Conservation (phyloP, 2,888 invertebrate genomes). For the Dioctria rufipes region DNA sequence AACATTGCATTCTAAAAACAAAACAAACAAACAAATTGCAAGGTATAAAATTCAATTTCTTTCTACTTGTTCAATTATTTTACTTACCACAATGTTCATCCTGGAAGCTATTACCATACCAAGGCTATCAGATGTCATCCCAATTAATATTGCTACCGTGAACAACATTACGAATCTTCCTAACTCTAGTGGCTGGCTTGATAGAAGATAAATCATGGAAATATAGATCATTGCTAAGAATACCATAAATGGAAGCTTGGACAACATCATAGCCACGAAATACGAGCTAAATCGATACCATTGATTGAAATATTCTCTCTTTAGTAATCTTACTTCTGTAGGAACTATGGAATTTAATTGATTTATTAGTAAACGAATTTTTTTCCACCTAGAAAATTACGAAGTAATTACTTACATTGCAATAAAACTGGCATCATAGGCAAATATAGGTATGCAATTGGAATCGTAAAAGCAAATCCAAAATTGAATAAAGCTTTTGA, state of each 20-base stretch:
- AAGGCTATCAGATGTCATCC: slow-evolving; percentile 84
- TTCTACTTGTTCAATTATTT: slow-evolving; percentile 58
- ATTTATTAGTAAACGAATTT: slow-evolving; percentile 18
- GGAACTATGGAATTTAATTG: slow-evolving; percentile 77
- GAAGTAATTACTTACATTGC: slow-evolving; percentile 78
- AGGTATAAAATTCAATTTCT: not conserved
- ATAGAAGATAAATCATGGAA: slow-evolving; percentile 80
- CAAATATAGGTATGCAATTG: slow-evolving; percentile 85
- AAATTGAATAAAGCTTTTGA: slow-evolving; percentile 88
- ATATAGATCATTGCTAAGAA: slow-evolving; percentile 79
- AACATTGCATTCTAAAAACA: slow-evolving; percentile 87
- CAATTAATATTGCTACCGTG: slow-evolving; percentile 79
- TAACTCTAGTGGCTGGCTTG: slow-evolving; percentile 83
- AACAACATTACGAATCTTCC: slow-evolving; percentile 80
- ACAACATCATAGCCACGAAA: slow-evolving; percentile 81
- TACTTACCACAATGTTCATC: slow-evolving; percentile 80
- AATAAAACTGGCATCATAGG: slow-evolving; percentile 87
- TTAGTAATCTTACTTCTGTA: slow-evolving; percentile 81
- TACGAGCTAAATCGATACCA: slow-evolving; percentile 88
- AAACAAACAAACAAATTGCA: not conserved
- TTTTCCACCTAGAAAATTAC: slow-evolving; percentile 14
- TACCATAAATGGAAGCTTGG: slow-evolving; percentile 81
- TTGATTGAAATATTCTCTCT: slow-evolving; percentile 87
- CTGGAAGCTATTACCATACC: slow-evolving; percentile 83
- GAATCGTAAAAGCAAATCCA: slow-evolving; percentile 85